Percentiles rank a stretch among this genome's conserved stretches.
phyloP scores from a whole-genome alignment of 2,888 invertebrate species.

The Drosophila percnosoma region DNA sequence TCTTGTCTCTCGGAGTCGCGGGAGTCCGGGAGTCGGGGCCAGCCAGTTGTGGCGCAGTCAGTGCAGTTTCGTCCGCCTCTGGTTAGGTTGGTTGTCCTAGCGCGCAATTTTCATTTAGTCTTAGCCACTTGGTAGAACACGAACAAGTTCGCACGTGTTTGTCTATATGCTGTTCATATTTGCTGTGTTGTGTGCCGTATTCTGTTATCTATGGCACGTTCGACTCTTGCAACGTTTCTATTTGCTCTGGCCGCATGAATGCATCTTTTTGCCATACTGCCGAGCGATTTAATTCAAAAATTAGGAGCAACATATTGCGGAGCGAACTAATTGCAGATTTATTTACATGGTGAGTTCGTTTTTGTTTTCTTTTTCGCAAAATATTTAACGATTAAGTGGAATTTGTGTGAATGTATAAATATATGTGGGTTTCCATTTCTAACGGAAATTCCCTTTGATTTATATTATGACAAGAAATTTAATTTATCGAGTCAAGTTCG shows the following conservation, averaged over 20 bases:
- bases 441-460: neutral
- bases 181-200: constrained; percentile 14
- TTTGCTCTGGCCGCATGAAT: constrained; percentile 32
- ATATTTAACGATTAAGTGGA: neutral
- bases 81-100: constrained; percentile 69
- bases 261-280: constrained; percentile 17
- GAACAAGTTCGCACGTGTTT: constrained; percentile 40
- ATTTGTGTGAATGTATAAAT: neutral
- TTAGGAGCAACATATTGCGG: neutral
- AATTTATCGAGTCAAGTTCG: neutral
- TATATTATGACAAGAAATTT: neutral
- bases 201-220: constrained; percentile 38
- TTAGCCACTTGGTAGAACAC: constrained; percentile 12
- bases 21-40: constrained; percentile 48
- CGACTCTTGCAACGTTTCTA: constrained; percentile 8
- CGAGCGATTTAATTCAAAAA: constrained; percentile 2
- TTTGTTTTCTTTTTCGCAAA: neutral
- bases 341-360: constrained; percentile 49
- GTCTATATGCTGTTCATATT: constrained; percentile 20
- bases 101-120: constrained; percentile 50
- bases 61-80: constrained; percentile 71
- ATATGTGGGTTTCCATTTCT: neutral
- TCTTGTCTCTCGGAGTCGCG: constrained; percentile 33
- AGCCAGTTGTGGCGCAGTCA: constrained; percentile 50
- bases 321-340: constrained; percentile 4